Conservation (phyloP, 2,797 vertebrate genomes). For the Halcyon smyrnensis region DNA sequence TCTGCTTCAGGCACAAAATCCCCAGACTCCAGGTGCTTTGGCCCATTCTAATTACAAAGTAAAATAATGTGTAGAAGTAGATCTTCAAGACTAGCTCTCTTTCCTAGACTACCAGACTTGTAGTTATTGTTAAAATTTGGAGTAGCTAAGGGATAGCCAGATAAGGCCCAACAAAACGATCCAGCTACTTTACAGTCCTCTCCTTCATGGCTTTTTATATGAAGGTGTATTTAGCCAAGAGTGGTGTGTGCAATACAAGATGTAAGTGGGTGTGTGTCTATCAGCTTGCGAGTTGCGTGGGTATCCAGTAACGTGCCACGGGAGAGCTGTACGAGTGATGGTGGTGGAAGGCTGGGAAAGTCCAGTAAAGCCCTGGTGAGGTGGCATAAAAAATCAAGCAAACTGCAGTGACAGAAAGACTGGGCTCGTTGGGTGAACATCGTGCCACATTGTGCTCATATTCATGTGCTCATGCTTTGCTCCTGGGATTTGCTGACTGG, state of each 20-base stretch:
- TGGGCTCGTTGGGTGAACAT: neutral
- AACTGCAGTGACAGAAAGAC: neutral
- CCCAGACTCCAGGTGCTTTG: neutral
- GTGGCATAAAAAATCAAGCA: neutral
- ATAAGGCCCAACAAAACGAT: neutral
- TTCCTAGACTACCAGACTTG: neutral
- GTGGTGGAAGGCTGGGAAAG: neutral
- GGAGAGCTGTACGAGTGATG: fast-evolving
- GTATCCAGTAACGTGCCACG: neutral
- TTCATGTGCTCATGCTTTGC: neutral
- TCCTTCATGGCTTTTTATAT: neutral
- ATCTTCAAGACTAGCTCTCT: neutral
- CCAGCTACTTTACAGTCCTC: neutral
- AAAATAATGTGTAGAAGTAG: neutral
- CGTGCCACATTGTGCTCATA: neutral
- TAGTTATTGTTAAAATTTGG: neutral
- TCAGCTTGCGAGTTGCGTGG: fast-evolving
- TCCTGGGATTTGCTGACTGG: neutral
- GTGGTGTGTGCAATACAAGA: neutral
- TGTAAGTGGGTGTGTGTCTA: neutral
- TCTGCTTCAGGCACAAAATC: neutral
- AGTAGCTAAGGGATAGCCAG: neutral
- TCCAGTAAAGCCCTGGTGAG: neutral
- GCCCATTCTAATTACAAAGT: neutral
- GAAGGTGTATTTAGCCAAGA: neutral